Evolutionary conservation across 2,888 invertebrate genomes (phyloP), one percentile per base, ranked within the genome.

Genomic region (Drepanosiphum platanoidis): DNA sequence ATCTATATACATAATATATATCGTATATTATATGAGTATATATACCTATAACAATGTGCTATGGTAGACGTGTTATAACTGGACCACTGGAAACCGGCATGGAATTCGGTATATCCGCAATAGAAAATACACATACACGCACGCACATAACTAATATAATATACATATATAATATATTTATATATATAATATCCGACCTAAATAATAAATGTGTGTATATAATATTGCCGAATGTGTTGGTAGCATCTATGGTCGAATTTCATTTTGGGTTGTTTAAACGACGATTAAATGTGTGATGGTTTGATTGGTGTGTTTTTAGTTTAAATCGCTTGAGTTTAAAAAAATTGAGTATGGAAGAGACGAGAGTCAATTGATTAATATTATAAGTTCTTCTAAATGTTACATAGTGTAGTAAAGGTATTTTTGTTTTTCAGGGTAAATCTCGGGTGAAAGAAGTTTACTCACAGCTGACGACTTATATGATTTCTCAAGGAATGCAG

Each of bases 401-500:
- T 68, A 34, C 68, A 18, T 32, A 4, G 15, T 3, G 30, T 32
- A n/a, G 27, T 68, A 34, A 68, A 13, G 52, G 22, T 52, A 22
- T 15, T 64, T 88, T 90, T 90, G 89, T 90, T 89, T 90, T 90
- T 90, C 93, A 96, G 93, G 94, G 94, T 90, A 96, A 96, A 91
- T 93, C 95, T 88, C 93, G 94, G 90, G 95, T 95, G 89, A 94
- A 94, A 90, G 95, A 96, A 90, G 93, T 96, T 88, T 95, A 95
- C 90, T 92, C 93, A 88, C 93, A 95, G 90, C 94, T 95, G 91
- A 94, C 94, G 90, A 92, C 93, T 87, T 94, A 95, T 91, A 93
- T 95, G 89, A 93, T 93, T 89, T 93, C 95, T 90, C 93, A 94
- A 91, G 95, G 94, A 90, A 94, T 96, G 92, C 92, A 93, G 91